These are phyloP conservation scores for Acropora yongei DNA, from an alignment of 64 coral and sea anemone genomes.

Conservation along the genomic window DNA sequence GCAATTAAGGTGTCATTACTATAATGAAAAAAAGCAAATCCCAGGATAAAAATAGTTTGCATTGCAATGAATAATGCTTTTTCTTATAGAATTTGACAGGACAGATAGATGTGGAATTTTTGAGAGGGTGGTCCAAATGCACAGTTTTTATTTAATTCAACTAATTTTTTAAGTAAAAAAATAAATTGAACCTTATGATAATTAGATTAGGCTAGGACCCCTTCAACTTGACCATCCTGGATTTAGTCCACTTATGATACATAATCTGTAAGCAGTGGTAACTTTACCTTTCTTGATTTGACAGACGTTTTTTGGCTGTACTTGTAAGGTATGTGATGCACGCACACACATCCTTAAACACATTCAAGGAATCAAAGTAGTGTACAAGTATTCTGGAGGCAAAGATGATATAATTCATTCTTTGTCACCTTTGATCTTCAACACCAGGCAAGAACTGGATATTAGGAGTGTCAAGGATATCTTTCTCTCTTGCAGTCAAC, in stretches of 20 bases:
- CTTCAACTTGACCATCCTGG: neutral
- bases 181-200: constrained; percentile 3
- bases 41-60: constrained; percentile 2
- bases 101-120: neutral
- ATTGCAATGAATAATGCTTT: constrained; percentile 9
- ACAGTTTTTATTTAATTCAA: constrained; percentile 2
- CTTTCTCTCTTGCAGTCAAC: constrained; percentile 20
- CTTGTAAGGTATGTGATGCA: constrained; percentile 48
- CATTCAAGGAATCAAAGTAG: constrained; percentile 43
- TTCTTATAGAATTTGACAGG: neutral
- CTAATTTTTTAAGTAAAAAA: constrained; percentile 15
- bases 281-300: constrained; percentile 1
- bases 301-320: constrained; percentile 35
- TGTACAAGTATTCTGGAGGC: constrained; percentile 40
- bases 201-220: neutral
- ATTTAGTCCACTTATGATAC: neutral
- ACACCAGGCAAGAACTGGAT: constrained; percentile 47
- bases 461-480: constrained; percentile 37
- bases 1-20: neutral
- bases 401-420: constrained; percentile 41
- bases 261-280: neutral
- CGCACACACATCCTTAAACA: constrained; percentile 50
- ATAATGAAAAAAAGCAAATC: constrained; percentile 11
- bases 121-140: constrained; percentile 4
- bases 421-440: constrained; percentile 62